phyloP scores from a whole-genome alignment of 2,113 vertebrate genomes.

The Plecturocebus donacophilus region DNA sequence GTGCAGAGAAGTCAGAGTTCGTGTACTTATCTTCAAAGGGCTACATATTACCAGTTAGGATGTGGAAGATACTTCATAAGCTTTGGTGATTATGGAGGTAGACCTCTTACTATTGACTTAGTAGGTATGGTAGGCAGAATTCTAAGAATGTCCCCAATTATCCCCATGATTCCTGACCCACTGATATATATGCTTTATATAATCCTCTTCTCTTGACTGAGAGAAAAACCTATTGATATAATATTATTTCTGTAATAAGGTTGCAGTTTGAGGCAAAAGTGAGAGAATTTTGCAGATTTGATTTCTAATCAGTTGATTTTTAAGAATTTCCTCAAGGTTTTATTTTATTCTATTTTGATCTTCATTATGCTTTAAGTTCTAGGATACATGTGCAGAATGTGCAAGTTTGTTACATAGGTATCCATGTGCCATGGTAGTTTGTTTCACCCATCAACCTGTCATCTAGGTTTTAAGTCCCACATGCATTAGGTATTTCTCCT shows the following conservation, averaged over 20 bases:
- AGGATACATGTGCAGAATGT: too few species aligned
- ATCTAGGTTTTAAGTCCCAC: too few species aligned
- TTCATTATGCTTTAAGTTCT: too few species aligned
- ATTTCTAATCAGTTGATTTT: neutral
- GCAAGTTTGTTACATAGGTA: too few species aligned
- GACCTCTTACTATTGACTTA: neutral
- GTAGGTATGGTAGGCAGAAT: neutral
- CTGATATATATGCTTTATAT: neutral
- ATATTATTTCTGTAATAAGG: neutral
- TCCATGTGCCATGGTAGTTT: too few species aligned
- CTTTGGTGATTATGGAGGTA: neutral
- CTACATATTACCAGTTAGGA: neutral
- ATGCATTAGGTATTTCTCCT: too few species aligned
- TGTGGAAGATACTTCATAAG: neutral
- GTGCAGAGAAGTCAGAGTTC: neutral
- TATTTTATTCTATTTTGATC: too few species aligned
- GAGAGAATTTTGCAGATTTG: neutral
- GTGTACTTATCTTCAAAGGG: neutral
- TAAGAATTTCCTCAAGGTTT: too few species aligned
- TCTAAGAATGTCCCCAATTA: neutral
- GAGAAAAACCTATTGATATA: neutral
- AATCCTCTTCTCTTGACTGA: neutral
- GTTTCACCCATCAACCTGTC: too few species aligned
- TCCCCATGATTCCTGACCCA: neutral
- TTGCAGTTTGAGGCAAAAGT: neutral